Base-by-base conservation (phyloP, 2,113 vertebrate species). In the Aplodontia rufa region DNA sequence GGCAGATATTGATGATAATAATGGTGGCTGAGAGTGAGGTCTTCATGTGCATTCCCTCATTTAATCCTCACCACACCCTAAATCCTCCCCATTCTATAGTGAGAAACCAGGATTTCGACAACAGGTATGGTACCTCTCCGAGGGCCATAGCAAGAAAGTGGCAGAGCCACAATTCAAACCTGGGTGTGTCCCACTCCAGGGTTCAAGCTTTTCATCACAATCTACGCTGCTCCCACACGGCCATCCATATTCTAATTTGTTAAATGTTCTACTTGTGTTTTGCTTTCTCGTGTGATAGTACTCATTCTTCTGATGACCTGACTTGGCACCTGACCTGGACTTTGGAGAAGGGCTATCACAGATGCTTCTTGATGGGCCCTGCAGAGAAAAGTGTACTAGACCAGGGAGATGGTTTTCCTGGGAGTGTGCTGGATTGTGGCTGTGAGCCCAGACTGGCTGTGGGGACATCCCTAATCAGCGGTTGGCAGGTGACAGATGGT, bases 401-500 rank as follows among this genome's bases (percentile, higher is more conserved):
- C 58, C 80, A n/a, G 28, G 64, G 30, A 42, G 26, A 87, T 11
- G 84, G 80, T 68, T 72, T 95, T 82, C 69, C 42, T 28, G 45
- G 90, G 83, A 80, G 72, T 17, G 4, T 3, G 17, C 82, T 69
- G 30, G 37, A 83, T 26, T 28, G 49, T 96, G 95, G 95, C 92
- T 10, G 9, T 12, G 40, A 93, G 92, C 95, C 96, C 87, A 76
- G 71, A 26, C 76, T 30, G 72, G 71, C 95, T 92, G 51, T 0
- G 4, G 87, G 87, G 95, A 95, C 76, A 45, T 80, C 92, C 85
- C 84, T 95, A 66, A 84, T 90, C 90, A 92, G 96, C 3, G 6
- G 79, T 92, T 96, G 92, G 40, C 71, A 94, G 92, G 90, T 92
- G 93, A 96, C 96, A 97, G 97, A 94, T 87, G 96, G 95, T 40